Conservation (phyloP, 2,113 vertebrate species). For the Ceratotherium simum region DNA sequence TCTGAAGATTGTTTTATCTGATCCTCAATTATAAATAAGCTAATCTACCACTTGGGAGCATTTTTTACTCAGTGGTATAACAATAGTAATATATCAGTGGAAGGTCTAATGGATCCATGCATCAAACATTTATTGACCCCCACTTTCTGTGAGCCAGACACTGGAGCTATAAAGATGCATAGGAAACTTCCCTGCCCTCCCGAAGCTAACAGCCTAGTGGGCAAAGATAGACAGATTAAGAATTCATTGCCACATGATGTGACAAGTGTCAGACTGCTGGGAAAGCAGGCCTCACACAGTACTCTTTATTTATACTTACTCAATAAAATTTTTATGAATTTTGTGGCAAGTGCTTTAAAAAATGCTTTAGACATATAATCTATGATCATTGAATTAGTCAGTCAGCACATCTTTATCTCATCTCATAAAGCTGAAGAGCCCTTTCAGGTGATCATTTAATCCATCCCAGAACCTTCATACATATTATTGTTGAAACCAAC, state of each 20-base stretch:
- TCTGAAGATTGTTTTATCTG: background rate
- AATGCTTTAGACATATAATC: background rate
- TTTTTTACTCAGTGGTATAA: background rate
- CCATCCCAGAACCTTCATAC: background rate
- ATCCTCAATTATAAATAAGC: background rate
- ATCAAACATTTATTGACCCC: background rate
- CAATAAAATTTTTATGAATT: background rate
- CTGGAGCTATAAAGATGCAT: background rate
- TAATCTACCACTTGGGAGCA: background rate
- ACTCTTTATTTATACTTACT: conserved; percentile 15
- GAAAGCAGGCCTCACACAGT: background rate
- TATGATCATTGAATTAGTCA: background rate
- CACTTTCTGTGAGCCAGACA: background rate
- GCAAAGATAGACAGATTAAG: background rate
- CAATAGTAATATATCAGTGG: background rate
- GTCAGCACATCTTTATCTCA: background rate
- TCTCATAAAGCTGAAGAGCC: conserved; percentile 30
- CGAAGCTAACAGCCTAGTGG: background rate
- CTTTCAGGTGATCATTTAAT: background rate
- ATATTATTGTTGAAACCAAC: background rate
- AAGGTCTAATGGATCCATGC: background rate
- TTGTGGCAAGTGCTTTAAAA: conserved; percentile 41
- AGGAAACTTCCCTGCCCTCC: background rate
- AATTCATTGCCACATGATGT: background rate
- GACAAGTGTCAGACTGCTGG: background rate